Conservation (phyloP, 2,888 invertebrate genomes). For the Morpho achilles region DNA sequence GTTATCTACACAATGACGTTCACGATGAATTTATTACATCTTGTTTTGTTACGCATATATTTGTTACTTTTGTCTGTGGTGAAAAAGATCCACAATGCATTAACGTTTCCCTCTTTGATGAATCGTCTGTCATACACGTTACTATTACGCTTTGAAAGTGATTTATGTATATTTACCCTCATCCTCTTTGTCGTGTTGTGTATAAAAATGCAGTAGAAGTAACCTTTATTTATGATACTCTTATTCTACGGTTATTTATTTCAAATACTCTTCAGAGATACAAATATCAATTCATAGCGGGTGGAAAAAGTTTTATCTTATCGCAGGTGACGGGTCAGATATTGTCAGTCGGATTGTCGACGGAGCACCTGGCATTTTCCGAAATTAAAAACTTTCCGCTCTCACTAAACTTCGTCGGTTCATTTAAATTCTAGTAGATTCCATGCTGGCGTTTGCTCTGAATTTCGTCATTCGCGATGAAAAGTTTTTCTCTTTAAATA, state of each 20-base stretch:
- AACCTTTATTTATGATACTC: too few relatives aligned
- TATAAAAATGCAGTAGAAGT: too few relatives aligned
- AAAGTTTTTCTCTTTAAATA: slow-evolving; percentile 18
- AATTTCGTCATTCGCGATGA: slow-evolving; percentile 46
- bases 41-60: slow-evolving; percentile 3
- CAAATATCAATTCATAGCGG: too few relatives aligned
- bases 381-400: slow-evolving; percentile 75
- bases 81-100: slow-evolving; percentile 12
- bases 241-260: too few relatives aligned
- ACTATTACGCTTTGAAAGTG: slow-evolving; percentile 7
- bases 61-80: neutral
- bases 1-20: slow-evolving; percentile 31
- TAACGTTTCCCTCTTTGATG: slow-evolving; percentile 5
- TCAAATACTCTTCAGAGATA: too few relatives aligned
- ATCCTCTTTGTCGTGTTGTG: neutral
- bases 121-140: slow-evolving; percentile 3
- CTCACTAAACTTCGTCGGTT: slow-evolving; percentile 49
- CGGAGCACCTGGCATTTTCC: slow-evolving; percentile 67
- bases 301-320: neutral
- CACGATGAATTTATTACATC: slow-evolving; percentile 36
- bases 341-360: slow-evolving; percentile 68
- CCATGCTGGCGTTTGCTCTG: slow-evolving; percentile 62
- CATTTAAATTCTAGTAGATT: slow-evolving; percentile 73
- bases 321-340: slow-evolving; percentile 29
- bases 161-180: neutral